Evolutionary conservation across 2,888 invertebrate species (phyloP).

Genomic region (Catocala fraxini): DNA sequence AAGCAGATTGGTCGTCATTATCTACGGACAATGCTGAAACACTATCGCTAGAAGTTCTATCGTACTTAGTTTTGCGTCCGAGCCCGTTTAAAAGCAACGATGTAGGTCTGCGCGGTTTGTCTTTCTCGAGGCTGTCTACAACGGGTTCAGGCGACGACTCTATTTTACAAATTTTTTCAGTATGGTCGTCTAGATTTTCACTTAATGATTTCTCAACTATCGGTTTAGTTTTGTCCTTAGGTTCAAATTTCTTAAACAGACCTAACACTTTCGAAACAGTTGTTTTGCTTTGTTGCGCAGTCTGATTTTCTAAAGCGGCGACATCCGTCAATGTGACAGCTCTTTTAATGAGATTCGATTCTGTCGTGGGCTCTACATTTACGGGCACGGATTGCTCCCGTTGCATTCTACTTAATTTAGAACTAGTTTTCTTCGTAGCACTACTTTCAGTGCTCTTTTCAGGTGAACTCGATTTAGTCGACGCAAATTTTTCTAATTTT

Average conservation of each 20-base stretch:
- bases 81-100: slow-evolving; percentile 86
- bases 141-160: slow-evolving; percentile 53
- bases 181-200: slow-evolving; percentile 55
- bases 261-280: slow-evolving; percentile 93
- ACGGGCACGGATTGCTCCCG: slow-evolving; percentile 90
- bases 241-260: slow-evolving; percentile 91
- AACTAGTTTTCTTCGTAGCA: slow-evolving; percentile 61
- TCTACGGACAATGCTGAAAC: slow-evolving; percentile 59
- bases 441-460: slow-evolving; percentile 77
- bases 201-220: slow-evolving; percentile 63
- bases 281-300: slow-evolving; percentile 85
- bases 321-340: slow-evolving; percentile 92
- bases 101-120: slow-evolving; percentile 86
- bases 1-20: slow-evolving; percentile 61
- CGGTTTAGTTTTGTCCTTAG: slow-evolving; percentile 82
- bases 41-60: slow-evolving; percentile 80
- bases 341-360: slow-evolving; percentile 90
- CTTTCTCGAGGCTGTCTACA: slow-evolving; percentile 63
- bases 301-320: slow-evolving; percentile 77
- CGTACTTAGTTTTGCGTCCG: slow-evolving; percentile 83
- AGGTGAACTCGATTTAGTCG: slow-evolving; percentile 82
- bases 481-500: slow-evolving; percentile 91
- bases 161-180: slow-evolving; percentile 51
- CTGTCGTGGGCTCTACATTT: slow-evolving; percentile 84
- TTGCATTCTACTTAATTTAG: slow-evolving; percentile 87